Percentiles rank a stretch among this genome's conserved stretches.
Conservation (phyloP, 2,113 vertebrate species). For the Amblyopsis rosae region DNA sequence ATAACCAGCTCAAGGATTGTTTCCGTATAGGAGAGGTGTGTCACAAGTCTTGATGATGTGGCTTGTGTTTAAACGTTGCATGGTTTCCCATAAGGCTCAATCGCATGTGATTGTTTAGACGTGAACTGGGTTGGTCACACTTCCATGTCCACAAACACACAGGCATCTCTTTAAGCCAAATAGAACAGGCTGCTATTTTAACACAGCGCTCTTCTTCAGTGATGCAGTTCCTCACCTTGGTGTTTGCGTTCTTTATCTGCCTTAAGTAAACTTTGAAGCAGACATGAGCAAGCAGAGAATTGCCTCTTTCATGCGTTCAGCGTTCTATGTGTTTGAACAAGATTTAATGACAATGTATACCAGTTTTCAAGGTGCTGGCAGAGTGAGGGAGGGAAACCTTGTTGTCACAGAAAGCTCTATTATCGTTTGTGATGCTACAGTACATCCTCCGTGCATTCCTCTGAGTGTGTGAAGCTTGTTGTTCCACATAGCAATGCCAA, state of each 20-base stretch:
- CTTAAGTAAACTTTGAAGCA: slow-evolving; percentile 49
- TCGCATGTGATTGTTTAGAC: slow-evolving; percentile 26
- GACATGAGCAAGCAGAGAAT: slow-evolving; percentile 45
- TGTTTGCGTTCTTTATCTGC: slow-evolving; percentile 46
- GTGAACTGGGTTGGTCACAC: slow-evolving; percentile 6
- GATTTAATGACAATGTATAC: slow-evolving; percentile 50
- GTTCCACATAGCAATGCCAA: not conserved
- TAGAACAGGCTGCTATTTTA: slow-evolving; percentile 44
- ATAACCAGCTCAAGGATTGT: no score
- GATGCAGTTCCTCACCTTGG: slow-evolving; percentile 43
- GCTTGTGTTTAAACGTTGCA: slow-evolving; percentile 3
- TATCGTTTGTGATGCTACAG: slow-evolving; percentile 3
- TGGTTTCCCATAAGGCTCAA: slow-evolving; percentile 37
- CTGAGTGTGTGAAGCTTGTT: no score
- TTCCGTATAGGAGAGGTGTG: no score
- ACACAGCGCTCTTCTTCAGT: slow-evolving; percentile 45
- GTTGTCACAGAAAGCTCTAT: slow-evolving; percentile 13
- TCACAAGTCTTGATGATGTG: not conserved
- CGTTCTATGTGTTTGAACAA: slow-evolving; percentile 55
- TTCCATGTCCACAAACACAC: slow-evolving; percentile 41
- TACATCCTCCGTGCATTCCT: no score
- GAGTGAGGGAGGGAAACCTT: slow-evolving; percentile 9
- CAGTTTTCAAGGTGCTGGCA: slow-evolving; percentile 41
- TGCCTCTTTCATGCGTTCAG: slow-evolving; percentile 49
- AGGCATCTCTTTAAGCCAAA: slow-evolving; percentile 32